Percentiles rank a stretch among this genome's conserved stretches.
Conservation (phyloP, 92 coral and sea anemone genomes). For the Epizoanthus rinbou region DNA sequence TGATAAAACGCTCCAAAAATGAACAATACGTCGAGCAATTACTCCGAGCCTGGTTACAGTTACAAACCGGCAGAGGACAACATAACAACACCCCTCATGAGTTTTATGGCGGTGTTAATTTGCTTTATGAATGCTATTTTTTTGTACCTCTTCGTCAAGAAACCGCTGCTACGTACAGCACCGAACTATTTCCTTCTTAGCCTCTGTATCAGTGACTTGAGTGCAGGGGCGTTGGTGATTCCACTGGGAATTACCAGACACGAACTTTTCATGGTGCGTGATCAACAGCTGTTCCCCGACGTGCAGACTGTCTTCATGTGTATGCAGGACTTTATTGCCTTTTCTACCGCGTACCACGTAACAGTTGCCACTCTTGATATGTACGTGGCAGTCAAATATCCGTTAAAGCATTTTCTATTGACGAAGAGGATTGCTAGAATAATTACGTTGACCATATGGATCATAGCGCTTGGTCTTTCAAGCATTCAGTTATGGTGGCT, state of each 20-base stretch:
- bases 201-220: slow-evolving; percentile 13
- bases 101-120: not conserved
- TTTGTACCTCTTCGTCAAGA: not conserved
- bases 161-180: slow-evolving; percentile 3
- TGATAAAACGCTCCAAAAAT: too few species aligned
- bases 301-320: not conserved
- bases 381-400: slow-evolving; percentile 67
- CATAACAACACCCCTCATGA: not conserved
- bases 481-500: slow-evolving; percentile 56
- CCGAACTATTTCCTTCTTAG: slow-evolving; percentile 15
- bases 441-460: slow-evolving; percentile 57
- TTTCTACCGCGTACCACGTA: slow-evolving; percentile 68
- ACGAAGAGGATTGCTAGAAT: slow-evolving; percentile 47
- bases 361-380: slow-evolving; percentile 66
- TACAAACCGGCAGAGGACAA: not conserved
- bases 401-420: slow-evolving; percentile 59
- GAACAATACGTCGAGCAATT: too few species aligned
- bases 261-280: too few species aligned
- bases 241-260: not conserved
- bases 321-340: slow-evolving; percentile 38
- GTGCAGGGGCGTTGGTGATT: slow-evolving; percentile 2
- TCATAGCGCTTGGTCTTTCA: slow-evolving; percentile 49
- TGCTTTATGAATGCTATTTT: not conserved
- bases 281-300: too few species aligned
- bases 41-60: too few species aligned